Conservation (phyloP, 2,113 vertebrate genomes). For the Alaudala cheleensis region DNA sequence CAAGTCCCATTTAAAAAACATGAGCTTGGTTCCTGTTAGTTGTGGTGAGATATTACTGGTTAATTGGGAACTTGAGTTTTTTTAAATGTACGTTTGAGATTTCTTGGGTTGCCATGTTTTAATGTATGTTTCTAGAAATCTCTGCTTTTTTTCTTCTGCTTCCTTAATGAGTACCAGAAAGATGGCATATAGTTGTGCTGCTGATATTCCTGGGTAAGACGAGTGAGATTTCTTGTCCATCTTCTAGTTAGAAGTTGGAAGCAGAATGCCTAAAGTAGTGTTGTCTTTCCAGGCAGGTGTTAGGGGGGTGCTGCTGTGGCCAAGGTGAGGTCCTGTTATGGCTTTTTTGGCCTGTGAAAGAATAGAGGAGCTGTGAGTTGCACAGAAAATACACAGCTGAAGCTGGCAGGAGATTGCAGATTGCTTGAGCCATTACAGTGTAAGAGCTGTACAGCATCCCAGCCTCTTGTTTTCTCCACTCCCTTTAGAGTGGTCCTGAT, state of each 20-base stretch:
- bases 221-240: not conserved
- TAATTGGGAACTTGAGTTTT: not conserved
- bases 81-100: not conserved
- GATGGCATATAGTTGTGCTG: not conserved
- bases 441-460: not conserved
- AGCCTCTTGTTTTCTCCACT: not conserved
- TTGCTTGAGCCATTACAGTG: not conserved
- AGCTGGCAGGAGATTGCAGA: not conserved
- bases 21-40: not conserved
- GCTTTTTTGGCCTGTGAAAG: not conserved
- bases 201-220: not conserved
- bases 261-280: not conserved
- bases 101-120: not conserved
- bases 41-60: not conserved
- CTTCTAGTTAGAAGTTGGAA: not conserved
- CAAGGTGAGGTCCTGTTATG: rapidly evolving
- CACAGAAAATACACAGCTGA: not conserved
- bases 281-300: not conserved
- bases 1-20: not conserved
- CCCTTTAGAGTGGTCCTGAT: not conserved
- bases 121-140: not conserved
- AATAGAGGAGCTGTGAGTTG: not conserved
- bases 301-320: not conserved
- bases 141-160: not conserved
- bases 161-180: not conserved